Base-by-base conservation (phyloP, 2,888 invertebrate genomes). In the Agrochola circellaris region DNA sequence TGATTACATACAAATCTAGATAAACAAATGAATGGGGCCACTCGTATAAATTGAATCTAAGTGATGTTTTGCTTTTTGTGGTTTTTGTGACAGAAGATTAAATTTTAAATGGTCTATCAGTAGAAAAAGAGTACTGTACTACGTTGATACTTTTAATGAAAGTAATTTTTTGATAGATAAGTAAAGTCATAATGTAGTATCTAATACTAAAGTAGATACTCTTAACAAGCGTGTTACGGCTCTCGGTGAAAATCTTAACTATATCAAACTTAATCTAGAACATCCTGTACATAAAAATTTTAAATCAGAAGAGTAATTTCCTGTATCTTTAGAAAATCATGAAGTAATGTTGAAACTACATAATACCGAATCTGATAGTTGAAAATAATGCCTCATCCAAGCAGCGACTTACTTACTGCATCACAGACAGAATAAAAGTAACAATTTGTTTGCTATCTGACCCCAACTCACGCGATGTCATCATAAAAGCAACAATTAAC, bases 401-500 rank as follows among this genome's bases (percentile, higher is more conserved):
- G 73, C 77, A 73, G 45, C 61, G 51, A 73, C 65, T 68, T 38
- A 69, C 74, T 84, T 81, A 73, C 66, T 75, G 83, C 77, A 78
- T 75, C 69, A 73, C 62, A 74, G 78, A 77, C 85, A 74, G 87
- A 90, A 87, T 85, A 89, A 91, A 90, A 88, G 89, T 90, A 93
- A 93, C 94, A 93, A 94, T 94, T 94, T 93, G 93, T 93, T 92
- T 92, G 91, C 91, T 91, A 92, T 92, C 91, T 91, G 93, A 92
- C 93, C 93, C 91, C 88, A 90, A 82, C 92, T 89, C 96, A 96
- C 96, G 96, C 96, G 92, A 96, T 94, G 92, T 91, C 92, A 91
- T 94, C 94, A 94, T 96, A 95, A 95, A 96, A 94, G 92, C 89
- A 89, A 94, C 94, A 95, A 96, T 96, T 95, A 96, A 94, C 93